phyloP scores from a whole-genome alignment of 2,888 invertebrate genomes.

The Parnassius glacialis region DNA sequence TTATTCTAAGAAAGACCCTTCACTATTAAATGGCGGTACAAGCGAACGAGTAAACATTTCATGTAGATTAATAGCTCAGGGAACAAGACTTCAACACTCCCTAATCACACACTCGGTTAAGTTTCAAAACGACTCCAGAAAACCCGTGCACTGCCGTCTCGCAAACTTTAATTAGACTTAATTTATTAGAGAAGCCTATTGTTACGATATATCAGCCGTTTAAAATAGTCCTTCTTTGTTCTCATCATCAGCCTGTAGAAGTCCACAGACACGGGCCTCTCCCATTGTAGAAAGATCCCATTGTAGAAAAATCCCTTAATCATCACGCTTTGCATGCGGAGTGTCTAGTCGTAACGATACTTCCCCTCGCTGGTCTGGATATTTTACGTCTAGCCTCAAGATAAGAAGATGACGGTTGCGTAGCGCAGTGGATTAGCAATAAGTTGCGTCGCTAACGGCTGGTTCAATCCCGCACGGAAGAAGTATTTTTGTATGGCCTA shows the following conservation, averaged over 20 bases:
- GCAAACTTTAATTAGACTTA: constrained; percentile 44
- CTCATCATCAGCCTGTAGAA: constrained; percentile 13
- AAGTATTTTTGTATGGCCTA: too few relatives aligned
- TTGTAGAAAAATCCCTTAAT: too few relatives aligned
- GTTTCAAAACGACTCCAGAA: constrained; percentile 52
- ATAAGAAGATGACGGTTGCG: too few relatives aligned
- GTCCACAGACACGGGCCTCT: background rate
- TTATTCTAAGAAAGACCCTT: constrained; percentile 1
- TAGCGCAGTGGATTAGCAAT: too few relatives aligned
- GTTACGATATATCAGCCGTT: constrained; percentile 12
- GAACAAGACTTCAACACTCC: constrained; percentile 48
- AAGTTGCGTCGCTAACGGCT: too few relatives aligned
- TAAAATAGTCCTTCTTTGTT: background rate
- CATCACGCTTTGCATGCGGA: too few relatives aligned
- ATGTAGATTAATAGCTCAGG: constrained; percentile 36
- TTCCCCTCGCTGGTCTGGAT: too few relatives aligned
- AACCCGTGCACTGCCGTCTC: constrained; percentile 43
- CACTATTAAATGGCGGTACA: constrained; percentile 23
- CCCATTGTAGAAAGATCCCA: too few relatives aligned
- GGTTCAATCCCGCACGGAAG: too few relatives aligned
- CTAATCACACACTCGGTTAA: constrained; percentile 67
- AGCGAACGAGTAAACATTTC: constrained; percentile 41
- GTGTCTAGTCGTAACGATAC: too few relatives aligned
- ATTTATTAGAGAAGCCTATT: constrained; percentile 41
- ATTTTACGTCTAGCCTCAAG: too few relatives aligned